Evolutionary conservation across 53 echinoderm and acorn worm genomes (phyloP).

Genomic region (Holothuria scabra): DNA sequence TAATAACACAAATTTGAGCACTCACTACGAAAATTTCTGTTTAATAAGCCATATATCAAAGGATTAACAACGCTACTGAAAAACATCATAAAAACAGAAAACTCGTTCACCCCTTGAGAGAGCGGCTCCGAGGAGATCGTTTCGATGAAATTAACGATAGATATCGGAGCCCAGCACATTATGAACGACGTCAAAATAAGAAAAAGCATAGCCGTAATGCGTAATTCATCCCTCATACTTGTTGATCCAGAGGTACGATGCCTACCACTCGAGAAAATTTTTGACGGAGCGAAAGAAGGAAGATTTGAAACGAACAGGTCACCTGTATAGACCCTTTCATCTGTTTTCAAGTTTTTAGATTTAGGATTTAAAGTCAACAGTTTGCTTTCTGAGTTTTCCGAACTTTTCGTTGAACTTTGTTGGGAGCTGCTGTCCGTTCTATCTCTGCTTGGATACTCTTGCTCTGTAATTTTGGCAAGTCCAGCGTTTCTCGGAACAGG

Average conservation of each 20-base stretch:
- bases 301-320: not conserved
- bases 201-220: constrained; percentile 81
- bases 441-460: not conserved
- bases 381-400: constrained; percentile 12
- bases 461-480: no score
- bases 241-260: not conserved
- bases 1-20: constrained; percentile 65
- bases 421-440: not conserved
- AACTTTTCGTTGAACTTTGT: not conserved
- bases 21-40: constrained; percentile 77
- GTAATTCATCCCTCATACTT: constrained; percentile 73
- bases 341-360: not conserved
- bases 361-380: not conserved
- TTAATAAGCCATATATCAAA: constrained; percentile 87
- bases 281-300: not conserved
- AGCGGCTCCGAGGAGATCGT: constrained; percentile 54
- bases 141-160: constrained; percentile 85
- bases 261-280: not conserved
- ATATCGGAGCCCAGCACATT: constrained; percentile 90
- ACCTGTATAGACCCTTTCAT: not conserved
- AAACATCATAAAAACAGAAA: constrained; percentile 95
- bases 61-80: constrained; percentile 86
- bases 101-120: constrained; percentile 59
- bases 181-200: constrained; percentile 81
- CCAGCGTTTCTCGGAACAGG: not conserved